Evolutionary conservation across 2,113 vertebrate species (phyloP).

Genomic region (Girardinichthys multiradiatus): DNA sequence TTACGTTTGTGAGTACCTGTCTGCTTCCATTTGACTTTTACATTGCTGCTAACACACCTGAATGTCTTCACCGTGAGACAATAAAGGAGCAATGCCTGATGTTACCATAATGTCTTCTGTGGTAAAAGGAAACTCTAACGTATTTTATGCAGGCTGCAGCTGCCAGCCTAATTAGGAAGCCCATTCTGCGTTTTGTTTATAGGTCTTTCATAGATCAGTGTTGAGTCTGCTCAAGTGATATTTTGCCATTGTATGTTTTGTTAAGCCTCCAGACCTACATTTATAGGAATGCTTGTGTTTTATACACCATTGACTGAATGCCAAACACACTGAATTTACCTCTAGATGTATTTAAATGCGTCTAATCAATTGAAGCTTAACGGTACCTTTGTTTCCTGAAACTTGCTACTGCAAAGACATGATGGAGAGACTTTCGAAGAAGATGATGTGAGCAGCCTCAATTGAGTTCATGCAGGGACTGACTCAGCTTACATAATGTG

Average conservation of each 20-base stretch:
- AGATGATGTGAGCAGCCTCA: neutral
- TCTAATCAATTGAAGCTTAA: neutral
- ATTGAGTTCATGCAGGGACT: neutral
- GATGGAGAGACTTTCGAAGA: neutral
- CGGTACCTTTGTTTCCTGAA: neutral
- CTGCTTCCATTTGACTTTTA: too few relatives aligned
- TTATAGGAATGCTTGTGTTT: neutral
- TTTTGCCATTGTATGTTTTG: too few relatives aligned
- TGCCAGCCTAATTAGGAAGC: too few relatives aligned
- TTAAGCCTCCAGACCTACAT: neutral
- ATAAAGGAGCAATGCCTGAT: too few relatives aligned
- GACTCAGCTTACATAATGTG: neutral
- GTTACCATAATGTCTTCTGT: too few relatives aligned
- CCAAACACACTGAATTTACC: neutral
- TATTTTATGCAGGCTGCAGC: too few relatives aligned
- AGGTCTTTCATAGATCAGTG: neutral
- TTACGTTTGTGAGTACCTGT: too few relatives aligned
- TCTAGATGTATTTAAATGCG: neutral
- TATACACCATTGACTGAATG: neutral
- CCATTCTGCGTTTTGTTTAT: neutral
- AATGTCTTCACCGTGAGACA: too few relatives aligned
- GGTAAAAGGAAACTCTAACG: too few relatives aligned
- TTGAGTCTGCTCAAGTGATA: neutral
- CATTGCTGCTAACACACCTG: too few relatives aligned
- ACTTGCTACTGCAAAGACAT: neutral